Evolutionary conservation across 2,888 invertebrate species (phyloP), one percentile per base, ranked within the genome.

Genomic region (Hipparchia semele): DNA sequence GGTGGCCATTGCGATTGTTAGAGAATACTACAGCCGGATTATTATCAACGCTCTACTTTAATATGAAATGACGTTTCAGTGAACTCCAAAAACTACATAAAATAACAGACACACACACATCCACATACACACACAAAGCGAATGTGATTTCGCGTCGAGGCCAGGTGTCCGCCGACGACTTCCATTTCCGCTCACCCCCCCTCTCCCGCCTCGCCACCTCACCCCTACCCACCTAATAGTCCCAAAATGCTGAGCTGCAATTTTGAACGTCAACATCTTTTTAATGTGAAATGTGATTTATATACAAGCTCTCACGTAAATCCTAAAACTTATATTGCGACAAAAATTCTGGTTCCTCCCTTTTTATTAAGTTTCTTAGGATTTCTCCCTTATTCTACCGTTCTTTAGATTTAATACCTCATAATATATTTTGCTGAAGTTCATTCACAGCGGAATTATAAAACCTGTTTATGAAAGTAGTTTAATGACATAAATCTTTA

Each of bases 141-240:
- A 72, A 62, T 70, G 73, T 72, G 72, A 72, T 68, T 71, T 65
- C 13, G 70, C 70, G 54, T 58, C 70, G 74, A 70, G 72, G 74
- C 68, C 74, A 76, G 74, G 70, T 74, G 72, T 73, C 75, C 70
- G 68, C 49, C 65, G 33, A 64, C 66, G 72, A 72, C 74, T 74
- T 76, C 70, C 74, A 76, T 76, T 76, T 76, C 76, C 76, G 76
- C 39, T 60, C 39, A 39, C 33, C 54, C 66, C 67, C 60, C 49
- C 51, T 56, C 53, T 39, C 53, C 33, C 33, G 9, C 33, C 39
- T 6, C 23, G 7, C 65, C 65, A 0, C 23, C 67, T 33, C 60
- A 46, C 54, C 58, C 68, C 49, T 59, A 49, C 51, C 68, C 58
- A 13, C 68, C 58, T 68, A 60, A 72, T 68, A 65, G 68, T 33